Conservation (phyloP, 1,140 invertebrate species). For the Zaprionus kolodkinae region DNA sequence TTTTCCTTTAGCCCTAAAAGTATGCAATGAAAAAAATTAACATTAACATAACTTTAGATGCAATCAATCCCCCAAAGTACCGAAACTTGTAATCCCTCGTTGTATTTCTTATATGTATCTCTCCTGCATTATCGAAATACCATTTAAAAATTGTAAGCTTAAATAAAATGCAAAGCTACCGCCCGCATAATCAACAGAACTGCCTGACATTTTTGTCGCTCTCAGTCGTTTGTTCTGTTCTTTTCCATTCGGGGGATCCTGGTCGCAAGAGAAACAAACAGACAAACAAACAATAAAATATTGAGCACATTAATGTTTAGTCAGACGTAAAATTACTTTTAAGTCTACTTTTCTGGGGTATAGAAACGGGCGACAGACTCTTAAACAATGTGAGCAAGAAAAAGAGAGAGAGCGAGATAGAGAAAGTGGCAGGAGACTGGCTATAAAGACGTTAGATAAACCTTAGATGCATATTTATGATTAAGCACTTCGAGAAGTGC, state of each 20-base stretch:
- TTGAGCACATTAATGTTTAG: conserved; percentile 84
- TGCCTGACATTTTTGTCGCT: conserved; percentile 33
- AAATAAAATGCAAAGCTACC: conserved; percentile 49
- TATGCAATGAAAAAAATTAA: too few species aligned
- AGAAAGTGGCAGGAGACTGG: conserved; percentile 12
- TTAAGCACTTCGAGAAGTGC: conserved; percentile 60
- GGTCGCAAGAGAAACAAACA: conserved; percentile 59
- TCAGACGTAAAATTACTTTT: conserved; percentile 85
- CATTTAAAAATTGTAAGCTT: conserved; percentile 53
- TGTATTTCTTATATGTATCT: background rate
- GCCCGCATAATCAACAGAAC: conserved; percentile 74
- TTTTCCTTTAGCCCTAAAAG: too few species aligned
- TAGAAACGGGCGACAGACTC: conserved; percentile 15
- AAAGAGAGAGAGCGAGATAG: background rate
- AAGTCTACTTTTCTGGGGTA: conserved; percentile 70
- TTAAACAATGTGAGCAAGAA: conserved; percentile 38
- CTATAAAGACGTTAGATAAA: conserved; percentile 81
- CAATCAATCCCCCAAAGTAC: background rate
- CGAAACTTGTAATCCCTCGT: background rate
- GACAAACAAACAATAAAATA: conserved; percentile 84
- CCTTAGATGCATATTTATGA: conserved; percentile 81
- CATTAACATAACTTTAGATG: too few species aligned
- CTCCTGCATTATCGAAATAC: conserved; percentile 7
- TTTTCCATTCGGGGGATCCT: conserved; percentile 44
- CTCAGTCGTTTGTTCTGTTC: background rate